Percentiles rank a stretch among this genome's conserved stretches.
phyloP scores from a whole-genome alignment of 2,888 invertebrate species.

The Drosophila gaucha region DNA sequence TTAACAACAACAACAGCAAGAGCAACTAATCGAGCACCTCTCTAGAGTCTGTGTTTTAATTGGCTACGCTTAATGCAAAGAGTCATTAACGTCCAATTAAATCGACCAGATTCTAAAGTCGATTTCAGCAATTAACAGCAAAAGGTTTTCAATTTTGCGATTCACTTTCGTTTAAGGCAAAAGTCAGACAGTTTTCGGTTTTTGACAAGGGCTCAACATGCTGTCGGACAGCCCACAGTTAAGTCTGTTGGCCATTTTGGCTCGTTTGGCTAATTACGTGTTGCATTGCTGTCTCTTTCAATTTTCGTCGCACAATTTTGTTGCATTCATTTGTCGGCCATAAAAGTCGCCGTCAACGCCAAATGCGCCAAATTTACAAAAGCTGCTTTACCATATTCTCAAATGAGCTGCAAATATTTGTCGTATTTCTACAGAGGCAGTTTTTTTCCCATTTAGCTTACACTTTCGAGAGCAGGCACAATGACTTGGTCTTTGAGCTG shows the following conservation, averaged over 20 bases:
- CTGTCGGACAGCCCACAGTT: constrained; percentile 14
- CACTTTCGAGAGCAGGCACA: constrained; percentile 14
- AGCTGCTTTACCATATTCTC: constrained; percentile 72
- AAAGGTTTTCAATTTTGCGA: constrained; percentile 49
- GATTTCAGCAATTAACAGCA: constrained; percentile 60
- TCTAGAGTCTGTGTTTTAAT: constrained; percentile 55
- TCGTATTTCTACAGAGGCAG: constrained; percentile 43
- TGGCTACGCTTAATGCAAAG: constrained; percentile 51
- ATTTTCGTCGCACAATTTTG: constrained; percentile 73
- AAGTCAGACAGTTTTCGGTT: neutral
- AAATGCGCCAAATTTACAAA: constrained; percentile 67
- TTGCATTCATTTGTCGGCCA: constrained; percentile 77
- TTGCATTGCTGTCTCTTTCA: constrained; percentile 73
- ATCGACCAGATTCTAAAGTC: constrained; percentile 54
- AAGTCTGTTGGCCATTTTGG: constrained; percentile 40
- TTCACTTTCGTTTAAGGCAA: constrained; percentile 62
- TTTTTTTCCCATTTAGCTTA: constrained; percentile 12
- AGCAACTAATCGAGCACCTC: constrained; percentile 28
- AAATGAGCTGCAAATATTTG: constrained; percentile 57
- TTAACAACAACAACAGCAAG: constrained; percentile 12
- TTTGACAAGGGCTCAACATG: constrained; percentile 11
- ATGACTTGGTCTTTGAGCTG: neutral
- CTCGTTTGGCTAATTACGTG: constrained; percentile 71
- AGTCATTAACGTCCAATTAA: constrained; percentile 72
- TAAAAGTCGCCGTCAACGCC: constrained; percentile 73